phyloP scores from a whole-genome alignment of 2,888 invertebrate genomes.

The Lasioglossum oenotherae region DNA sequence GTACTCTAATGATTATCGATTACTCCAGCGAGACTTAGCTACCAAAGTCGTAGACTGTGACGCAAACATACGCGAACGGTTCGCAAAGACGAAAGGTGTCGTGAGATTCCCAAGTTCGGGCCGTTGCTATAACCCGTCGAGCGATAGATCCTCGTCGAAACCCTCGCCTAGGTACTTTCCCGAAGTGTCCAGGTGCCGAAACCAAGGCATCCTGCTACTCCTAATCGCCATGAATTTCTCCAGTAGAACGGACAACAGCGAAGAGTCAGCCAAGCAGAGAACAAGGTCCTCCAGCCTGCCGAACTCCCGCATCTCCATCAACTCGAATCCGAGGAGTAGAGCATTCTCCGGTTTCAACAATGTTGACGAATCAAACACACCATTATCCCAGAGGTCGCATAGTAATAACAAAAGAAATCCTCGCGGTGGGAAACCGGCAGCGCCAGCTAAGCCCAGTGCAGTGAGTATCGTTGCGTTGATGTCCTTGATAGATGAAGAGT shows the following conservation, averaged over 20 bases:
- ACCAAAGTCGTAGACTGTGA: slow-evolving; percentile 67
- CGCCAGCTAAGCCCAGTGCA: slow-evolving; percentile 62
- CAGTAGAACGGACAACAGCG: slow-evolving; percentile 28
- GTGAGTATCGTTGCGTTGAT: slow-evolving; percentile 42
- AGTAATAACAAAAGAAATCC: slow-evolving; percentile 14
- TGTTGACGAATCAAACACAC: slow-evolving; percentile 32
- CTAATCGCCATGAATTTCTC: too few species aligned
- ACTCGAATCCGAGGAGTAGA: slow-evolving; percentile 58
- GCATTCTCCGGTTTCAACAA: slow-evolving; percentile 50
- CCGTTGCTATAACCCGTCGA: slow-evolving; percentile 66
- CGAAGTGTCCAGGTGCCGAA: neutral
- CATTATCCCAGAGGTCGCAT: neutral
- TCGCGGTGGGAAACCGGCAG: slow-evolving; percentile 66
- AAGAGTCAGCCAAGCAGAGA: slow-evolving; percentile 57
- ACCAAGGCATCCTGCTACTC: too few species aligned
- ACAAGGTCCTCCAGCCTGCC: slow-evolving; percentile 76
- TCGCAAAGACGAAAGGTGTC: slow-evolving; percentile 42
- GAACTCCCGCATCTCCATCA: slow-evolving; percentile 35
- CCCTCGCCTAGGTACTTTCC: slow-evolving; percentile 68
- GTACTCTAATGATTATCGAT: slow-evolving; percentile 2
- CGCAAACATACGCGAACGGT: slow-evolving; percentile 45
- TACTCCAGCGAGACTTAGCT: slow-evolving; percentile 60
- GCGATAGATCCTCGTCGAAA: slow-evolving; percentile 69
- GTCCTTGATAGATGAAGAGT: neutral
- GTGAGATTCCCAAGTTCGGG: slow-evolving; percentile 57